These are phyloP conservation scores for Artemia sinica DNA, from an alignment of 2,888 invertebrate species.

Conservation along the genomic window DNA sequence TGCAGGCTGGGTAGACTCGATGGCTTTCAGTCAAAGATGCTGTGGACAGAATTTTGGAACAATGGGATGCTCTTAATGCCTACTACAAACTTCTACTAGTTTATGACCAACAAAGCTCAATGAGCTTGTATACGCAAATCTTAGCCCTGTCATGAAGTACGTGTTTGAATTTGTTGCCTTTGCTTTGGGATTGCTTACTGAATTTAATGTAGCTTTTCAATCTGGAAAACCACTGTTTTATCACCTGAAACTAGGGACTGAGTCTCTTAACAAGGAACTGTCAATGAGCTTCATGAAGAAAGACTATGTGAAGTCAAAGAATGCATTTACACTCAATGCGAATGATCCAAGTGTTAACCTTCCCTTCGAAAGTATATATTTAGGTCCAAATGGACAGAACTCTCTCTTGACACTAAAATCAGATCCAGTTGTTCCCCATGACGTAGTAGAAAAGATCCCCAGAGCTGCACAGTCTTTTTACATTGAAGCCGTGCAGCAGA, in stretches of 20 bases:
- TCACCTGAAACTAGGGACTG: background rate
- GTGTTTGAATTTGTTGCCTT: background rate
- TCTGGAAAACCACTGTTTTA: background rate
- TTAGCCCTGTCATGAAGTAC: background rate
- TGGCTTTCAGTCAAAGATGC: too few species aligned
- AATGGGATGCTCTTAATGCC: background rate
- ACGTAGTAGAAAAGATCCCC: background rate
- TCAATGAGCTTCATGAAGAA: background rate
- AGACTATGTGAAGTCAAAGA: background rate
- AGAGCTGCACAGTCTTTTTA: too few species aligned
- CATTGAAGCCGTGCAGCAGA: too few species aligned
- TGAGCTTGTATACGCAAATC: background rate
- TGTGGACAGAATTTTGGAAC: too few species aligned
- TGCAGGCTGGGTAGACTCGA: too few species aligned
- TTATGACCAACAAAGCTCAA: background rate
- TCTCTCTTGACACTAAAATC: background rate
- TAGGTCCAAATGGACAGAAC: background rate
- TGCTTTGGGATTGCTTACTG: background rate
- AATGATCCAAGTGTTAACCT: background rate
- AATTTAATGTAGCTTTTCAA: background rate
- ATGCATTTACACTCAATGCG: background rate
- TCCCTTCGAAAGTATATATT: background rate
- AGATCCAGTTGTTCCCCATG: background rate
- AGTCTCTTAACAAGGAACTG: background rate
- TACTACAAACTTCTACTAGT: constrained; percentile 7